These are phyloP conservation scores for Diplosoma virens DNA, from an alignment of 23 tunicate species.

Conservation along the genomic window DNA sequence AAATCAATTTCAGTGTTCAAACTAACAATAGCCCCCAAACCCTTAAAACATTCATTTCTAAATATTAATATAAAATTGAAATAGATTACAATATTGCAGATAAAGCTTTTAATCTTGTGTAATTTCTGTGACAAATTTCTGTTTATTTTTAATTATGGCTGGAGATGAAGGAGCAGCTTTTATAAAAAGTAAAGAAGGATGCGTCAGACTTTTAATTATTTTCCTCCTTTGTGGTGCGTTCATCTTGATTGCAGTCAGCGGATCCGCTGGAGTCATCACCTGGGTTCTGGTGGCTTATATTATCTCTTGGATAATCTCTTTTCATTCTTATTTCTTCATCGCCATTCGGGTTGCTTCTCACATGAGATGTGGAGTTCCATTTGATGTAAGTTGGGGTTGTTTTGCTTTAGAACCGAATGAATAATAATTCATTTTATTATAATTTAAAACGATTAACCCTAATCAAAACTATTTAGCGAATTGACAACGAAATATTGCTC, in stretches of 20 bases:
- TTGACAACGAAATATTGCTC: too few relatives aligned
- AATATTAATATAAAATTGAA: too few relatives aligned
- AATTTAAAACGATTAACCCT: too few relatives aligned
- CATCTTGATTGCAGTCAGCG: constrained; percentile 47
- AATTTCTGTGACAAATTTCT: too few relatives aligned
- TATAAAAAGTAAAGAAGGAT: constrained; percentile 70
- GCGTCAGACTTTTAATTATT: constrained; percentile 42
- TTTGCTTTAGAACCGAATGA: too few relatives aligned
- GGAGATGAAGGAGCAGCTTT: constrained; percentile 49
- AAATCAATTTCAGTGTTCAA: too few relatives aligned
- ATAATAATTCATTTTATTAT: too few relatives aligned
- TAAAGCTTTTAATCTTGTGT: too few relatives aligned
- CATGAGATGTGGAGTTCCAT: constrained; percentile 76
- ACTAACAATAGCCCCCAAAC: too few relatives aligned
- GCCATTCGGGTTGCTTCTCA: constrained; percentile 42
- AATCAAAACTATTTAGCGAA: too few relatives aligned
- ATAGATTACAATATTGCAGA: too few relatives aligned
- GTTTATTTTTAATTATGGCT: background rate
- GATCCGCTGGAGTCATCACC: constrained; percentile 44
- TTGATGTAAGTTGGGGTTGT: constrained; percentile 59
- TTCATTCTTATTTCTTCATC: constrained; percentile 63
- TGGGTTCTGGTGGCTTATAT: constrained; percentile 82
- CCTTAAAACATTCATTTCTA: too few relatives aligned
- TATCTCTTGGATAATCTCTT: constrained; percentile 52
- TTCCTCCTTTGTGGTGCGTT: constrained; percentile 42